Conservation (phyloP, 2,113 vertebrate species). For the Xenotilapia longispinis region DNA sequence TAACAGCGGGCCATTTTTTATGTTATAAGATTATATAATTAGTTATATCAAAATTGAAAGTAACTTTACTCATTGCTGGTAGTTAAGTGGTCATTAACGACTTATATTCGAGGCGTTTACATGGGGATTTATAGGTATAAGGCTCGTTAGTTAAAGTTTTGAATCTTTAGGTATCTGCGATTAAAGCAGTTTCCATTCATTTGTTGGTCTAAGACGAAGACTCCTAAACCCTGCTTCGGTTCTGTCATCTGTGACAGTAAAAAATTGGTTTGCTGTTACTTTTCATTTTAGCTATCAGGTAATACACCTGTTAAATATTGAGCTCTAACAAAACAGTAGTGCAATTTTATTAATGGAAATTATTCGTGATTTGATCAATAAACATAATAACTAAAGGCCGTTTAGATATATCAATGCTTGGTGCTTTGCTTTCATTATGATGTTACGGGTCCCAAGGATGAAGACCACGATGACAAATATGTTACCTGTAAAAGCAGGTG, state of each 20-base stretch:
- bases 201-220: background rate
- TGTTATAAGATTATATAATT: background rate
- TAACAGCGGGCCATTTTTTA: background rate
- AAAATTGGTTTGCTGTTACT: background rate
- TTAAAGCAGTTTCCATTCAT: background rate
- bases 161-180: background rate
- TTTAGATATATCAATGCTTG: background rate
- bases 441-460: no score
- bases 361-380: background rate
- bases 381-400: background rate
- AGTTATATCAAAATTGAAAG: background rate
- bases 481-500: no score
- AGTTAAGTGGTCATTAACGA: fast-evolving
- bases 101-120: background rate
- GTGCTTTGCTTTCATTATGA: background rate
- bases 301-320: background rate
- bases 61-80: background rate
- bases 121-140: background rate
- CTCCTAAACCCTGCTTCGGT: background rate
- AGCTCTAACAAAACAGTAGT: background rate
- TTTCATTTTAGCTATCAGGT: background rate
- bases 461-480: no score
- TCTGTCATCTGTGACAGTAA: background rate
- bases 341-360: background rate
- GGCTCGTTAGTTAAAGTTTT: background rate